Conservation (phyloP, 2,888 invertebrate genomes). For the Anagyrus pseudococci region DNA sequence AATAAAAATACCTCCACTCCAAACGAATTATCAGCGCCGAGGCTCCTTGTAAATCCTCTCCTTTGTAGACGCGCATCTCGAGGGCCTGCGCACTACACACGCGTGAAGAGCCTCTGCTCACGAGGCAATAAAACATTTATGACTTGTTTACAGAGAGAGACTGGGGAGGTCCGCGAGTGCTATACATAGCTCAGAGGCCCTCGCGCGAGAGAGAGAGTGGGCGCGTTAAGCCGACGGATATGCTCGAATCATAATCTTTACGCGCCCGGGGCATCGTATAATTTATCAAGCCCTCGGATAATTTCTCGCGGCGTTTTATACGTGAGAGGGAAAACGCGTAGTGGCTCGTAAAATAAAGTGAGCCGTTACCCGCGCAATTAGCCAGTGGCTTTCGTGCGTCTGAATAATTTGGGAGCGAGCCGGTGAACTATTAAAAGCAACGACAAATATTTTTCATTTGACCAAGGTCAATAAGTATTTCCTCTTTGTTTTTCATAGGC, state of each 20-base stretch:
- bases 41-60: not conserved
- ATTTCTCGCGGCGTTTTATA: constrained; percentile 13
- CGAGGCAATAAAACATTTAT: constrained; percentile 55
- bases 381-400: not conserved
- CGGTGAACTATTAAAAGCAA: too few relatives aligned
- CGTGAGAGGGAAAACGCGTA: not conserved
- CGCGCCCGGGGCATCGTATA: constrained; percentile 25
- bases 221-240: constrained; percentile 37
- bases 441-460: constrained; percentile 4
- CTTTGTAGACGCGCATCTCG: too few relatives aligned
- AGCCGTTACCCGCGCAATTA: constrained; percentile 26
- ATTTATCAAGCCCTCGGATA: constrained; percentile 33
- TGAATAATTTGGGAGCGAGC: not conserved
- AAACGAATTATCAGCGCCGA: not conserved
- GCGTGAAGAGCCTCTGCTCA: constrained; percentile 8
- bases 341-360: constrained; percentile 32
- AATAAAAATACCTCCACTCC: too few relatives aligned
- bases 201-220: too few relatives aligned
- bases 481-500: too few relatives aligned
- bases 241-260: constrained; percentile 38
- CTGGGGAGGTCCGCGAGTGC: constrained; percentile 1
- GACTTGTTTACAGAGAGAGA: constrained; percentile 52
- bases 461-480: too few relatives aligned
- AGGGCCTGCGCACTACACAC: too few relatives aligned
- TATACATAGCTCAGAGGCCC: too few relatives aligned